Base-by-base conservation (phyloP, 1,140 invertebrate genomes). In the Heterodera schachtii region DNA sequence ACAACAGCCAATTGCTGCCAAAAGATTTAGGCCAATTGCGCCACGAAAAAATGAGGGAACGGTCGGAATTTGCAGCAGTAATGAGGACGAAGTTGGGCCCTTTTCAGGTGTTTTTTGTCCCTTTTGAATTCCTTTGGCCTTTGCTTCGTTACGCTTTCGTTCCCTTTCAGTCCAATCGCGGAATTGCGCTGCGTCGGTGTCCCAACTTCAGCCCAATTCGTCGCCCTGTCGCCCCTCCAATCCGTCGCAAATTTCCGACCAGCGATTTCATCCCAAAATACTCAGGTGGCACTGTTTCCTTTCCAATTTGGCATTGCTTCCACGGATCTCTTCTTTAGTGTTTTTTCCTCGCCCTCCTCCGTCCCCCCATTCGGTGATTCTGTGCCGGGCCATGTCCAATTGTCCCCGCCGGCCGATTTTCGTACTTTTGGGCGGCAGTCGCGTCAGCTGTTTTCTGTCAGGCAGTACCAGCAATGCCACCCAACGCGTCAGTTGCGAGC, bases 371-470 rank as follows among this genome's bases (percentile, higher is more conserved):
- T 13, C 44, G 71, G 46, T 19, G 19, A 73, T 19, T 4, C 4
- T n/a, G 13, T 16, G 2, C 44, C 11, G 16, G 44, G 13, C 44
- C 46, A 52, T 52, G 46, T 73, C 16, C 71, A 73, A 73, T 31
- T 73, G 49, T 31, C 44, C 11, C 19, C 71, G 13, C 11, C 71
- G 49, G 49, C 5, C 2, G 49, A 73, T 16, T 73, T 46, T 19
- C 71, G 71, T 5, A 73, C 71, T 19, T 52, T 46, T 4, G 71
- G 71, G 44, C 49, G 49, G 5, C 71, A 73, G 44, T 73, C 71
- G 19, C 71, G 71, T 52, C 71, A 73, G 16, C 2, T 19, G 13
- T 73, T 73, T 19, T 5, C 11, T 19, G 16, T 52, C 4, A 73
- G n/a, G 49, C 49, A 31, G 31, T 31, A 73, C 19, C 57, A 64